A percentile compares a stretch with the other conserved stretches of the same genome.
These are phyloP conservation scores for Idaea aversata DNA, from an alignment of 2,888 invertebrate species.

Conservation along the genomic window DNA sequence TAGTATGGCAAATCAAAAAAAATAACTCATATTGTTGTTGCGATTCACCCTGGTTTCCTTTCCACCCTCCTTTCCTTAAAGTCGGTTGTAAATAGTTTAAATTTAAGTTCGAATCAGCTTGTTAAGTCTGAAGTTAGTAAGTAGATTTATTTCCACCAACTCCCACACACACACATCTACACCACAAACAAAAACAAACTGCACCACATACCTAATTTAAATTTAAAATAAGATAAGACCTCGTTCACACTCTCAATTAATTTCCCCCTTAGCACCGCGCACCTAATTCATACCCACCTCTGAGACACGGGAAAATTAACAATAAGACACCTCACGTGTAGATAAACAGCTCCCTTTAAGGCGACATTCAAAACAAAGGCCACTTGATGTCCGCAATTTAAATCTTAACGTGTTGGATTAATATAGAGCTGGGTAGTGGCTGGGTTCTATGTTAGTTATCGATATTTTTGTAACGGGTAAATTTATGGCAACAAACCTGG, in stretches of 20 bases:
- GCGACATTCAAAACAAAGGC: conserved; percentile 43
- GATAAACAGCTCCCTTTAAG: conserved; percentile 24
- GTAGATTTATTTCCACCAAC: background rate
- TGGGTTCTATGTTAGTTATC: conserved; percentile 26
- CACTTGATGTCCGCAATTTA: conserved; percentile 76
- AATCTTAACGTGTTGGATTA: conserved; percentile 72
- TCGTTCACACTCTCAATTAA: conserved; percentile 2
- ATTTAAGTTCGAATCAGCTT: background rate
- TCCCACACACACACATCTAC: background rate
- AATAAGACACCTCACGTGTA: conserved; percentile 16
- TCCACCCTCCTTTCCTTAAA: too few species aligned
- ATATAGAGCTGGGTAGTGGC: conserved; percentile 58
- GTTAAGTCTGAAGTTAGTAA: background rate
- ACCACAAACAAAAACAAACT: background rate
- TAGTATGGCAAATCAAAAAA: too few species aligned
- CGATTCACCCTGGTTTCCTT: too few species aligned
- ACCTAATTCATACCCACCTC: conserved; percentile 2
- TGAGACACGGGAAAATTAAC: conserved; percentile 15
- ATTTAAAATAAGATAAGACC: background rate
- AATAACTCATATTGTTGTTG: too few species aligned
- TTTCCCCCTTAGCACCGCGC: conserved; percentile 2
- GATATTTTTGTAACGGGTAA: conserved; percentile 18
- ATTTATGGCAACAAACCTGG: too few species aligned
- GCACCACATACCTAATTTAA: background rate
- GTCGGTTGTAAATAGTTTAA: too few species aligned